A percentile compares a stretch with the other conserved stretches of the same genome.
Conservation (phyloP, 2,113 vertebrate genomes). For the Dromas ardeola region DNA sequence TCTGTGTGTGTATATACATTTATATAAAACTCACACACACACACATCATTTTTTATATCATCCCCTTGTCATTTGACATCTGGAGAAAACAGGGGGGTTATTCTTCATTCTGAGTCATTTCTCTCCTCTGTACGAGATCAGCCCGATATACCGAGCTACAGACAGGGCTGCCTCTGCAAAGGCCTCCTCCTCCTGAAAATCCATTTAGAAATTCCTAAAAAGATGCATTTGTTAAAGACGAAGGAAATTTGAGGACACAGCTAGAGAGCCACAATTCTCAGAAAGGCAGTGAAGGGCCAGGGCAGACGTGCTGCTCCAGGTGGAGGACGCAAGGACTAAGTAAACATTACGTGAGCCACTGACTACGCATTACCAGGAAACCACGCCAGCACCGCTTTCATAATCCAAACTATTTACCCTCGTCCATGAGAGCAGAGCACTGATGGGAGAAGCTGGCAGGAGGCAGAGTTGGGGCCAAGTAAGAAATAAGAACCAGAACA, state of each 20-base stretch:
- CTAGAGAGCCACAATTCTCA: neutral
- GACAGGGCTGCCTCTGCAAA: neutral
- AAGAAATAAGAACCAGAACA: slow-evolving; percentile 29
- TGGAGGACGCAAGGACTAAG: neutral
- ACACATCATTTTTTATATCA: neutral
- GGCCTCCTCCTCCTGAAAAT: neutral
- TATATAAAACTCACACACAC: neutral
- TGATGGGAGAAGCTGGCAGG: neutral
- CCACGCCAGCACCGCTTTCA: neutral
- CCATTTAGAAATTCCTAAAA: neutral
- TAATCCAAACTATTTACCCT: neutral
- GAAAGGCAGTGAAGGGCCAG: neutral
- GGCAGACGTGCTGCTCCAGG: neutral
- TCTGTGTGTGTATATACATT: neutral
- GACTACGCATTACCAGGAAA: neutral
- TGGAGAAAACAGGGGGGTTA: neutral
- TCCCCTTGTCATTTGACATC: neutral
- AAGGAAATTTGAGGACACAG: neutral
- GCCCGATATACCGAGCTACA: neutral
- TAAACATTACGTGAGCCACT: neutral
- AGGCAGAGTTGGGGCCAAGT: neutral
- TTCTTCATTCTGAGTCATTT: neutral
- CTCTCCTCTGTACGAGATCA: neutral
- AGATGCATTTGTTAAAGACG: neutral
- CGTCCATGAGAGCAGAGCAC: neutral